Evolutionary conservation across 2,797 vertebrate genomes (phyloP).

Genomic region (Takifugu ocellatus): DNA sequence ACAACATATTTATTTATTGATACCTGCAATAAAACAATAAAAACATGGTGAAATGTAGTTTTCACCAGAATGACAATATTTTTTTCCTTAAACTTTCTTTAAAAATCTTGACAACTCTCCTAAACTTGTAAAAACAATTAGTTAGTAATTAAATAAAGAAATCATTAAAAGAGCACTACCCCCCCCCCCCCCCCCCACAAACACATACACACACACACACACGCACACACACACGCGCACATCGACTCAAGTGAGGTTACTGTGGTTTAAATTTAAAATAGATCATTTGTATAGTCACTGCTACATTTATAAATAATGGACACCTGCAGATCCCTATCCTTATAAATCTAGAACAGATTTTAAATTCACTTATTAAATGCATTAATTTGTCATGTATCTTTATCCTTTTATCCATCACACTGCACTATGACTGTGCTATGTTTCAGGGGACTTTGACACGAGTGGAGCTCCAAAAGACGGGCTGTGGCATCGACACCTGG

Average conservation of each 20-base stretch:
- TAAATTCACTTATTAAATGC: neutral
- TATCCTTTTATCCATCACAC: too few species aligned
- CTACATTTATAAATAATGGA: neutral
- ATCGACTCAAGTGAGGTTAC: constrained; percentile 7
- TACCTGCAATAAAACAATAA: too few species aligned
- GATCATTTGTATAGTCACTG: neutral
- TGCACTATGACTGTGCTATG: too few species aligned
- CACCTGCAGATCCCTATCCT: neutral
- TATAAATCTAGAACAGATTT: neutral
- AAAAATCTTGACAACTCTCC: neutral
- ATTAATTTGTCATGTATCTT: neutral
- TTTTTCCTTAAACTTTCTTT: constrained; percentile 15
- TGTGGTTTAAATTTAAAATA: constrained; percentile 1
- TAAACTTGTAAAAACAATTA: neutral
- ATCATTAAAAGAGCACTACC: too few species aligned
- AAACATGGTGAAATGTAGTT: too few species aligned
- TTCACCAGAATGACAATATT: too few species aligned
- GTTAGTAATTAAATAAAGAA: too few species aligned
- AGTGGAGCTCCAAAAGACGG: constrained; percentile 59
- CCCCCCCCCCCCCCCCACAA: too few species aligned
- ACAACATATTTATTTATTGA: too few species aligned
- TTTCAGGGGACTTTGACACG: constrained; percentile 61
- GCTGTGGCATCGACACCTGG: constrained; percentile 58
- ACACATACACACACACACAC: too few species aligned
- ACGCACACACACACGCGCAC: constrained; percentile 4